Base-by-base conservation (phyloP, 2,888 invertebrate species). In the Sinelater perroti region DNA sequence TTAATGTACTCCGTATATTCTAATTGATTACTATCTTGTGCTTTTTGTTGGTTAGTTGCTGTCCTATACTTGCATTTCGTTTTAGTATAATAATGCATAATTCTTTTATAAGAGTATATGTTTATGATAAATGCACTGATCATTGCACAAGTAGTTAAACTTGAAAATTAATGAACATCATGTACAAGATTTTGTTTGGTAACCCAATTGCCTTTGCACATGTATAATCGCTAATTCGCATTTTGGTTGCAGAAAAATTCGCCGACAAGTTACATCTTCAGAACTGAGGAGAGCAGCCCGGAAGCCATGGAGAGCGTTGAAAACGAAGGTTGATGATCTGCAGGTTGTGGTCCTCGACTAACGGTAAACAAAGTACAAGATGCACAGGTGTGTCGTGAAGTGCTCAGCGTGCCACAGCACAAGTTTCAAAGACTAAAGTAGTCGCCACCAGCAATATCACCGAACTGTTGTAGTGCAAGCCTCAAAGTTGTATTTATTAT, bases 231-330 rank as follows among this genome's bases (percentile, higher is more conserved):
- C n/a, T n/a, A n/a, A n/a, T n/a, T n/a, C n/a, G n/a, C n/a, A n/a
- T 60, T 55, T 63, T 67, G 67, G 67, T 78, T 77, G 5, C 78
- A 95, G 95, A 82, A 89, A 90, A 83, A 83, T 91, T 73, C 86
- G 96, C 71, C 89, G 91, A 78, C 87, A 87, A 76, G 82, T 96
- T 75, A 87, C 90, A 66, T 85, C 87, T 69, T 82, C 86, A 64
- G 93, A 94, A 76, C 81, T 93, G 72, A 85, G 92, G 72, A 84
- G 93, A 73, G 90, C 91, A 61, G 93, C 93, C 33, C 86, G 94
- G 63, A 92, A 92, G 75, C 94, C 94, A 7, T 93, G 91, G 88
- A 83, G 89, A 72, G 83, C 83, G 75, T 78, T 88, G 64, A 75
- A 76, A 68, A 71, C 72, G 55, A 79, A 81, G 75, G 65, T 70